Conservation (phyloP, 1,140 invertebrate genomes). For the Frieseomelitta varia region DNA sequence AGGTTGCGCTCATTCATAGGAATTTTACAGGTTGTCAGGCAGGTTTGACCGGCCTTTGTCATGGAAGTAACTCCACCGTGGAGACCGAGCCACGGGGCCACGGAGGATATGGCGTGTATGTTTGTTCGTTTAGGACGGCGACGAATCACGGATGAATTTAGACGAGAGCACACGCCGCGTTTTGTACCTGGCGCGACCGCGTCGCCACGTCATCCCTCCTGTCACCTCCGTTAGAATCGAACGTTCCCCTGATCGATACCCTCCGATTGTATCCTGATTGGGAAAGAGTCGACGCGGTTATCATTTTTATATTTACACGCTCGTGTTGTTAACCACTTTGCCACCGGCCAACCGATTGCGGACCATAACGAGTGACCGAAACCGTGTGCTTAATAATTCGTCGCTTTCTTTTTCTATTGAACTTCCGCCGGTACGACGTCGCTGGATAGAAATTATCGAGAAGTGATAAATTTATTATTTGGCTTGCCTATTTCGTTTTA, state of each 20-base stretch:
- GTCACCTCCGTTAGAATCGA: neutral
- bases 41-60: slow-evolving; percentile 77
- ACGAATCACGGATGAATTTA: slow-evolving; percentile 67
- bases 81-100: slow-evolving; percentile 38
- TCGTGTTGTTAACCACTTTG: no score
- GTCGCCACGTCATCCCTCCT: slow-evolving; percentile 10
- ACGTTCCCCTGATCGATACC: slow-evolving; percentile 1
- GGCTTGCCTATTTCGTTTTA: no score
- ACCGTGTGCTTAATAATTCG: no score
- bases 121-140: slow-evolving; percentile 40
- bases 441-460: no score
- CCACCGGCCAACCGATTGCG: no score
- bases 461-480: no score
- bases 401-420: no score
- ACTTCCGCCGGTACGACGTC: no score
- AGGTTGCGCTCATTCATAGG: slow-evolving; percentile 77
- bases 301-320: no score
- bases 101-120: slow-evolving; percentile 1
- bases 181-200: slow-evolving; percentile 31
- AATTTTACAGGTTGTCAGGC: slow-evolving; percentile 78
- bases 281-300: no score
- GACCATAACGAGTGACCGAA: no score
- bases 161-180: slow-evolving; percentile 26
- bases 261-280: neutral
- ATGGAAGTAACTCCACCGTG: slow-evolving; percentile 65